A percentile compares a stretch with the other conserved stretches of the same genome.
Evolutionary conservation across 2,113 vertebrate genomes (phyloP).

Genomic region (Rhinolophus ferrumequinum): DNA sequence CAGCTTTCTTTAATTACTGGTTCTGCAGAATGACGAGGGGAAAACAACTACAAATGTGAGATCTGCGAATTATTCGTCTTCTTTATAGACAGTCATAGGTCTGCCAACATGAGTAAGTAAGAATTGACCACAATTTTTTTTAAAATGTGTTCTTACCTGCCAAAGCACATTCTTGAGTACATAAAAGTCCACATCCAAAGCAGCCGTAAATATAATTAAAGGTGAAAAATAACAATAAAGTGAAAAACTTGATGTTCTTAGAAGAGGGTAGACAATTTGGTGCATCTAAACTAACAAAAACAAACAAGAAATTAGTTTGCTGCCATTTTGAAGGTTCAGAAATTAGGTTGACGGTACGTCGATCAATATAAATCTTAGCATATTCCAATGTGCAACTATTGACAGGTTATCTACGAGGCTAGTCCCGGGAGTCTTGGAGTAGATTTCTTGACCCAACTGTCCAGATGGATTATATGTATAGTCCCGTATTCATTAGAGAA

Average conservation of each 20-base stretch:
- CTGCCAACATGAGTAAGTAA: neutral
- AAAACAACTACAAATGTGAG: neutral
- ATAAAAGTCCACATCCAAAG: constrained; percentile 81
- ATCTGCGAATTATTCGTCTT: neutral
- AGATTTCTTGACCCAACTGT: neutral
- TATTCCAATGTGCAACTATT: neutral
- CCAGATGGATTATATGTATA: neutral
- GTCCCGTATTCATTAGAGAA: neutral
- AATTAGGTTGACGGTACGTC: neutral
- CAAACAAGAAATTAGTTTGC: constrained; percentile 36
- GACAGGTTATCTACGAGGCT: neutral
- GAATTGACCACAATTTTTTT: neutral
- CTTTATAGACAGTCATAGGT: neutral
- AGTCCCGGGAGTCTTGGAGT: neutral
- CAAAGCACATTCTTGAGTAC: constrained; percentile 79
- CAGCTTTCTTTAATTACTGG: neutral
- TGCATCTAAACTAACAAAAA: constrained; percentile 63
- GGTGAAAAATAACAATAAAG: constrained; percentile 79
- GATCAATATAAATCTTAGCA: neutral
- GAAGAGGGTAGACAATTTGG: constrained; percentile 62
- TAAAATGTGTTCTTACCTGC: constrained; percentile 74
- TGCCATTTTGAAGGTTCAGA: neutral
- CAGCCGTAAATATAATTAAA: constrained; percentile 80
- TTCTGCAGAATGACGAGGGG: neutral
- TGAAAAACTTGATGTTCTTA: constrained; percentile 70